phyloP scores from a whole-genome alignment of 2,113 vertebrate species.

The Glaucidium brasilianum region DNA sequence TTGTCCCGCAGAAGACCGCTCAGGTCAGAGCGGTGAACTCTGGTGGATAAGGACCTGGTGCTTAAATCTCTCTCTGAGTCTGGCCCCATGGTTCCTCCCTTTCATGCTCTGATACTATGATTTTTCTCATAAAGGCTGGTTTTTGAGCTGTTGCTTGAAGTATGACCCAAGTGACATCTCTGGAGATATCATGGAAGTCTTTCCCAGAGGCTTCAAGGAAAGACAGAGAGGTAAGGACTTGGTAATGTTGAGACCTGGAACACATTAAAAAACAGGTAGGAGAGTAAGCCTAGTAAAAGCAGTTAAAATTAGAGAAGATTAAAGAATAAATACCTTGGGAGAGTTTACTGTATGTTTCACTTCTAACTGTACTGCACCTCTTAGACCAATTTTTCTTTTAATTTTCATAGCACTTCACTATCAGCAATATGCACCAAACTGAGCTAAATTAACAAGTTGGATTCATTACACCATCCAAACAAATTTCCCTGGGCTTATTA shows the following conservation, averaged over 20 bases:
- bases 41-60: neutral
- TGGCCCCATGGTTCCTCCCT: neutral
- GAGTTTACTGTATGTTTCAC: neutral
- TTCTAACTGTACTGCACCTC: neutral
- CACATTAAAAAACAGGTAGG: neutral
- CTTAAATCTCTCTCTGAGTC: neutral
- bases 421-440: neutral
- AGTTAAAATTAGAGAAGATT: neutral
- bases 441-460: constrained; percentile 8
- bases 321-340: neutral
- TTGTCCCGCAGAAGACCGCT: neutral
- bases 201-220: neutral
- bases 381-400: constrained; percentile 11
- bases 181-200: neutral
- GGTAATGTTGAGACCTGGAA: neutral
- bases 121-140: neutral
- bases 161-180: neutral
- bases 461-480: constrained; percentile 8
- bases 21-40: neutral
- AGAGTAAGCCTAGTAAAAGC: constrained; percentile 6
- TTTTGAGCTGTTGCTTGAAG: neutral
- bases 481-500: constrained; percentile 7
- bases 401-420: constrained; percentile 3
- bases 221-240: neutral
- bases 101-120: accelerated